These are phyloP conservation scores for Phocides pigmalion DNA, from an alignment of 1,140 invertebrate genomes.

Conservation along the genomic window DNA sequence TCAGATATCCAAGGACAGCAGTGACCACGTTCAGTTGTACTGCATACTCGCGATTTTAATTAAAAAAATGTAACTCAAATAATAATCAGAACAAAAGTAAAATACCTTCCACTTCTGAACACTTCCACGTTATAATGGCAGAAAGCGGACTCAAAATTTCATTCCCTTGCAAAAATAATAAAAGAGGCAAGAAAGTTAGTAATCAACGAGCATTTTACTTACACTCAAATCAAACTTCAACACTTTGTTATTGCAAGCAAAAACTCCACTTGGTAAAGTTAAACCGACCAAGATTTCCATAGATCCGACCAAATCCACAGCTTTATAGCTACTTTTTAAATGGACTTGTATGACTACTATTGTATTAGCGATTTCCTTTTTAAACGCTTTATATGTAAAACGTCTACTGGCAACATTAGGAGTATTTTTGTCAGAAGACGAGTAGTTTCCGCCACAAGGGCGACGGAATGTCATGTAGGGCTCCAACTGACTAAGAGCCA, in stretches of 20 bases:
- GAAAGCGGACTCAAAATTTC: not conserved
- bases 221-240: constrained; percentile 25
- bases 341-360: not conserved
- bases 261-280: constrained; percentile 20
- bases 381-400: too few species aligned
- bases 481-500: too few species aligned
- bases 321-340: constrained; percentile 1
- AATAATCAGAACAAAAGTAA: too few species aligned
- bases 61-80: too few species aligned
- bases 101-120: not conserved
- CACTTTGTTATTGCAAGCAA: constrained; percentile 22
- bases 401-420: too few species aligned
- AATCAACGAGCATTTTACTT: constrained; percentile 28
- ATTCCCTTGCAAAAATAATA: not conserved
- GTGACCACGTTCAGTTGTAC: too few species aligned
- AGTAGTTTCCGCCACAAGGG: too few species aligned
- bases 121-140: not conserved
- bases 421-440: too few species aligned
- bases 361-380: not conserved
- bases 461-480: too few species aligned
- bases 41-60: too few species aligned
- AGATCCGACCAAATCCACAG: constrained; percentile 12
- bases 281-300: constrained; percentile 23
- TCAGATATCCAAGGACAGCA: too few species aligned
- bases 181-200: constrained; percentile 16